Conservation (phyloP, 2,888 invertebrate species). For the Machimus rusticus region DNA sequence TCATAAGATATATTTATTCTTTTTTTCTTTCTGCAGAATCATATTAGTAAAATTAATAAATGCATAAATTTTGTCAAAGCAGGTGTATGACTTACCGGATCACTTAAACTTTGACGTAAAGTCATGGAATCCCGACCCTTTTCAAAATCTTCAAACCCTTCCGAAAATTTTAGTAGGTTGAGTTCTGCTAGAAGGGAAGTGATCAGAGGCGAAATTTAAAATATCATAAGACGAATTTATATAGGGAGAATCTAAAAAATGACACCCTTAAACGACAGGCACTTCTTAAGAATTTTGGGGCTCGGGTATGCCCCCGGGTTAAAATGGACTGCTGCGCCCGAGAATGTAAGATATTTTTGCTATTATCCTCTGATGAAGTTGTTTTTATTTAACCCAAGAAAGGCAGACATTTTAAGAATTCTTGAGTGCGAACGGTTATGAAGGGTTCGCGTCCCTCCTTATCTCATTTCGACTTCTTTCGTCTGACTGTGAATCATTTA, state of each 20-base stretch:
- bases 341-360: background rate
- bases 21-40: no score
- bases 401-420: conserved; percentile 1
- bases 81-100: background rate
- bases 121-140: background rate
- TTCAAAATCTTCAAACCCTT: background rate
- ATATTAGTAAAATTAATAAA: background rate
- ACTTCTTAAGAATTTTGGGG: background rate
- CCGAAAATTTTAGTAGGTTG: background rate
- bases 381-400: conserved; percentile 26
- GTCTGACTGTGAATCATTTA: conserved; percentile 21
- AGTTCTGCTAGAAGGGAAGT: background rate
- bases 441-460: conserved; percentile 9
- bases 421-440: conserved; percentile 21
- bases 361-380: conserved; percentile 27
- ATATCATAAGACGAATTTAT: background rate
- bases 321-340: background rate
- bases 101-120: background rate
- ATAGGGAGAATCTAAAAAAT: background rate
- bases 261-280: background rate
- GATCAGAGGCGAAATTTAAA: background rate
- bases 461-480: background rate
- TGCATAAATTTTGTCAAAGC: background rate
- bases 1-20: no score
- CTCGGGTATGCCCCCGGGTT: background rate